phyloP scores from a whole-genome alignment of 1,140 invertebrate species.

The Nephila pilipes region DNA sequence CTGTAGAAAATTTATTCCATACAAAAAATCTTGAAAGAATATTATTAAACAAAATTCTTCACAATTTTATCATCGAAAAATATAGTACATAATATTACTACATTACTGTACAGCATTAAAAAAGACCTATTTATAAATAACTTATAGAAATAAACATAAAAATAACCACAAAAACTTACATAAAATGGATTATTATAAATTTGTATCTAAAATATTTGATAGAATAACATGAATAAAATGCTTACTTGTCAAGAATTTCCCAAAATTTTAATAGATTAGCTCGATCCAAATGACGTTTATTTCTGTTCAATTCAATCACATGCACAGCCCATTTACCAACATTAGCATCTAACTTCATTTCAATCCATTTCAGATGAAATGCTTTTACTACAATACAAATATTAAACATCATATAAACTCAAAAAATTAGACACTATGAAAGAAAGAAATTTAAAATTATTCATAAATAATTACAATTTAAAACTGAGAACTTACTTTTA shows the following conservation, averaged over 20 bases:
- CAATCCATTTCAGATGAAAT: slow-evolving; percentile 98
- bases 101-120: background rate
- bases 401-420: slow-evolving; percentile 84
- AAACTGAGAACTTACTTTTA: slow-evolving; percentile 87
- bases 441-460: background rate
- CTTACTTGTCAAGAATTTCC: slow-evolving; percentile 97
- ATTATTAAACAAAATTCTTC: too few relatives aligned
- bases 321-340: slow-evolving; percentile 97
- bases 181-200: background rate
- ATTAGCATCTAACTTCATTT: slow-evolving; percentile 96
- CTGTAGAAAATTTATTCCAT: too few relatives aligned
- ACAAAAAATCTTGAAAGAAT: too few relatives aligned
- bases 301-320: slow-evolving; percentile 93
- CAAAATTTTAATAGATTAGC: slow-evolving; percentile 97
- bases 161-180: background rate
- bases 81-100: too few relatives aligned
- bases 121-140: background rate
- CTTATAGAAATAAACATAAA: background rate
- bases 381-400: slow-evolving; percentile 89
- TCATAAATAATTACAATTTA: background rate
- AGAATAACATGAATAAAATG: slow-evolving; percentile 76
- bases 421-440: slow-evolving; percentile 79
- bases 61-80: too few relatives aligned
- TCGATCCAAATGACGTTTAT: slow-evolving; percentile 97
- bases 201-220: background rate